phyloP scores from a whole-genome alignment of 2,113 vertebrate genomes.

The Actinemys pallida region DNA sequence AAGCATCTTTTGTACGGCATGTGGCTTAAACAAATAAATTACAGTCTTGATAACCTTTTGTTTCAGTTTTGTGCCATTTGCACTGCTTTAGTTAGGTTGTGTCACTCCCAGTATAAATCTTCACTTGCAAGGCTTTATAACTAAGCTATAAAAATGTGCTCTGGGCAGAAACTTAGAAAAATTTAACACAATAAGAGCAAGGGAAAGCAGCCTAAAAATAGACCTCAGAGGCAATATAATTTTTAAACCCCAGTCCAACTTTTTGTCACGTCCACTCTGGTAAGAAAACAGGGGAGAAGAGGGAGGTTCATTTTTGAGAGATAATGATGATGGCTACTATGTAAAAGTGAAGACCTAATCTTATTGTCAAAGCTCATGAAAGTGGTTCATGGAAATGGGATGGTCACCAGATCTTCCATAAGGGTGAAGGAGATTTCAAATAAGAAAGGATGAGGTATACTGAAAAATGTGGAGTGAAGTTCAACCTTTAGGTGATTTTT shows the following conservation, averaged over 20 bases:
- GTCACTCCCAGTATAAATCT: constrained; percentile 70
- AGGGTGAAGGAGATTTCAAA: not conserved
- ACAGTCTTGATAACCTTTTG: constrained; percentile 66
- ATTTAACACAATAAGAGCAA: constrained; percentile 51
- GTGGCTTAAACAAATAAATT: constrained; percentile 77
- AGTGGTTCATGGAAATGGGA: not conserved
- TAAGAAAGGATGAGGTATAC: not conserved
- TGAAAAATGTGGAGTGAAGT: not conserved
- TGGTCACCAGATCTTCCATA: not conserved
- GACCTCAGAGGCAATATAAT: constrained; percentile 37
- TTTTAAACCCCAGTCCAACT: constrained; percentile 34
- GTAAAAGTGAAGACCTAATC: not conserved
- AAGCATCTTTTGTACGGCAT: constrained; percentile 57
- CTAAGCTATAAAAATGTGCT: constrained; percentile 75
- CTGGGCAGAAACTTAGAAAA: constrained; percentile 70
- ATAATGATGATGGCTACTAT: fast-evolving
- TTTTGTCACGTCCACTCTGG: constrained; percentile 11
- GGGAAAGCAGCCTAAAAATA: constrained; percentile 61
- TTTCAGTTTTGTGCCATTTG: constrained; percentile 68
- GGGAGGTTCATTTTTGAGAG: not conserved
- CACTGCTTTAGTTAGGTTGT: constrained; percentile 59
- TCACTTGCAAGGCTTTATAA: constrained; percentile 73
- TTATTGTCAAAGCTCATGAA: not conserved
- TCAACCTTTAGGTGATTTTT: not conserved
- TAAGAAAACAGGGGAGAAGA: not conserved